Conservation (phyloP, 2,888 invertebrate species). For the Drosophila falleni region DNA sequence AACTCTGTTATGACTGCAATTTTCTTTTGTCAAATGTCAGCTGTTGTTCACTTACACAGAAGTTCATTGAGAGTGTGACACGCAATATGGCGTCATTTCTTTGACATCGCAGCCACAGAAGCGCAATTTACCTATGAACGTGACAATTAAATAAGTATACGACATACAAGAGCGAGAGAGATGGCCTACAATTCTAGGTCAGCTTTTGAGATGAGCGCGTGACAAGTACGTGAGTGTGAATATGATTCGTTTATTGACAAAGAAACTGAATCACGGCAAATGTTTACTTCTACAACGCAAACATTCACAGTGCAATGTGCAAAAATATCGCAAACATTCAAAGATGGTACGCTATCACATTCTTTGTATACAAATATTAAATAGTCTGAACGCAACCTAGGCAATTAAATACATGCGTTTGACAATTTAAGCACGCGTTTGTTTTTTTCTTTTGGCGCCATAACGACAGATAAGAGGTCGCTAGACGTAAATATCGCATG, state of each 20-base stretch:
- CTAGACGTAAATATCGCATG: slow-evolving; percentile 43
- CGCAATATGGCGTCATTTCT: slow-evolving; percentile 76
- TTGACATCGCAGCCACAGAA: slow-evolving; percentile 57
- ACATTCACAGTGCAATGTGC: not conserved
- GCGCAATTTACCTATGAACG: slow-evolving; percentile 59
- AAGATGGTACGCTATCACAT: not conserved
- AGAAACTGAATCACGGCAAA: not conserved
- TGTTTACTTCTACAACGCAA: not conserved
- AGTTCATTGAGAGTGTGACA: slow-evolving; percentile 42
- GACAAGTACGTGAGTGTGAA: slow-evolving; percentile 30
- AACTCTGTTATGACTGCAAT: slow-evolving; percentile 55
- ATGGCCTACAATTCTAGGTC: slow-evolving; percentile 59
- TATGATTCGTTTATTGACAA: not conserved
- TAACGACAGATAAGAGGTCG: slow-evolving; percentile 39
- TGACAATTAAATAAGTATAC: slow-evolving; percentile 72
- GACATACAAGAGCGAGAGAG: slow-evolving; percentile 18
- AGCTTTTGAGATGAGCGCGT: slow-evolving; percentile 60
- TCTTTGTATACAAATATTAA: slow-evolving; percentile 3
- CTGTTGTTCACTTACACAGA: slow-evolving; percentile 46
- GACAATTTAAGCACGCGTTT: slow-evolving; percentile 51
- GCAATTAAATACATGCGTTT: slow-evolving; percentile 45
- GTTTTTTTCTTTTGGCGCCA: slow-evolving; percentile 4
- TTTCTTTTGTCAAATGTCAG: slow-evolving; percentile 73
- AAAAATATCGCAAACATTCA: not conserved
- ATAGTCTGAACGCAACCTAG: slow-evolving; percentile 7